Percentiles rank a stretch among this genome's conserved stretches.
These are phyloP conservation scores for Onchidella celtica DNA, from an alignment of 2,888 invertebrate species.

Conservation along the genomic window DNA sequence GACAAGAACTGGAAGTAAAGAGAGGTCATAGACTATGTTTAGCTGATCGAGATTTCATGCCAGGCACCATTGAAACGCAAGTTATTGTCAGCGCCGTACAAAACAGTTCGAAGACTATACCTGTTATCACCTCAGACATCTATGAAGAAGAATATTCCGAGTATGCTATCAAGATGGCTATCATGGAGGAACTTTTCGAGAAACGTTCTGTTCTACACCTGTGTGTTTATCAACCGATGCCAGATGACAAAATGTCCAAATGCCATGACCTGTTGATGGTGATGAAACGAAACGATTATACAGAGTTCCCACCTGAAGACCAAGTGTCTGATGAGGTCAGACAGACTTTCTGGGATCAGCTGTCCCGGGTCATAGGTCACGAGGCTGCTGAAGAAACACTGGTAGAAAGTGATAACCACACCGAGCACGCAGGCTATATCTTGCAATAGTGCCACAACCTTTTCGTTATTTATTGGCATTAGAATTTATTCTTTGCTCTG, in stretches of 20 bases:
- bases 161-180: constrained; percentile 47
- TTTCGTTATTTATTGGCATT: too few species aligned
- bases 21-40: constrained; percentile 36
- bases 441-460: too few species aligned
- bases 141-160: constrained; percentile 33
- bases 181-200: constrained; percentile 35
- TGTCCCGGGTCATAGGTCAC: not conserved
- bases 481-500: too few species aligned
- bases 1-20: constrained; percentile 33
- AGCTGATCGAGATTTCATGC: constrained; percentile 41
- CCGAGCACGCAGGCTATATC: too few species aligned
- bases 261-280: constrained; percentile 21
- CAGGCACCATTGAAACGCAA: constrained; percentile 23
- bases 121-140: constrained; percentile 35
- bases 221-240: constrained; percentile 31
- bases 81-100: constrained; percentile 35
- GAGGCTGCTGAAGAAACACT: too few species aligned
- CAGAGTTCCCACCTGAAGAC: not conserved
- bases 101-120: constrained; percentile 24
- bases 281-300: constrained; percentile 23
- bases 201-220: constrained; percentile 29
- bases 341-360: constrained; percentile 29
- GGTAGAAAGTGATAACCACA: too few species aligned
- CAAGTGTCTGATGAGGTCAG: not conserved
- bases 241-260: not conserved